Evolutionary conservation across 2,797 vertebrate species (phyloP), one percentile per base, ranked within the genome.

Genomic region (Pristis pectinata): DNA sequence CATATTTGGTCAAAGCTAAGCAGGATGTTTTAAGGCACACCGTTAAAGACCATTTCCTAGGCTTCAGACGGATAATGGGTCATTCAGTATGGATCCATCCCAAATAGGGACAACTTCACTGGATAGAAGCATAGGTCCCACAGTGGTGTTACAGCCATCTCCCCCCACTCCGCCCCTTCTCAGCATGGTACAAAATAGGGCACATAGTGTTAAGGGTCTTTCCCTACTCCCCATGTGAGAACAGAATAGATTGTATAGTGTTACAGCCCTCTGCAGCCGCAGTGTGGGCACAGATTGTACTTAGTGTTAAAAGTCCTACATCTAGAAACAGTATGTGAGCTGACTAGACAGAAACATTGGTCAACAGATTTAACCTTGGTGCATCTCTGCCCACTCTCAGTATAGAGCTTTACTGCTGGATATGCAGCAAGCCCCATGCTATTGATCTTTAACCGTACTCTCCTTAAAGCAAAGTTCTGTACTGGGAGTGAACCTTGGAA

Each of bases 31-130:
- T 79, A 94, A 94, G 94, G 41, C 85, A 96, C 95, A 95, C 95
- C 95, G 95, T 96, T 95, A 95, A 95, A 95, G 91, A 96, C 95
- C 67, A 94, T 56, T 94, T 44, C 72, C 44, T 44, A 94, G 95
- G 94, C 96, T 95, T 96, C 94, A 95, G 97, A 96, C 96, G 97
- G 97, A 97, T 97, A 97, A 97, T 97, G 97, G 96, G 93, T 95
- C 34, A 49, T 59, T 95, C 94, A 95, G 96, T 80, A 95, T 93
- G 93, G 95, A n/a, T 91, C 61, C n/a, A 37, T 2, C 17, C 7
- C 59, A 61, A 22, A 11, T 22, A 37, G 61, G 59, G 17, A 41
- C 59, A 87, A 56, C 83, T 85, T 87, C 53, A 34, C 6, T 41
- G 13, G 59, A 91, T 8, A 67, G 95, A 96, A 96, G 96, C n/a